These are phyloP conservation scores for Bombus breviceps DNA, from an alignment of 1,140 invertebrate genomes.

Conservation along the genomic window DNA sequence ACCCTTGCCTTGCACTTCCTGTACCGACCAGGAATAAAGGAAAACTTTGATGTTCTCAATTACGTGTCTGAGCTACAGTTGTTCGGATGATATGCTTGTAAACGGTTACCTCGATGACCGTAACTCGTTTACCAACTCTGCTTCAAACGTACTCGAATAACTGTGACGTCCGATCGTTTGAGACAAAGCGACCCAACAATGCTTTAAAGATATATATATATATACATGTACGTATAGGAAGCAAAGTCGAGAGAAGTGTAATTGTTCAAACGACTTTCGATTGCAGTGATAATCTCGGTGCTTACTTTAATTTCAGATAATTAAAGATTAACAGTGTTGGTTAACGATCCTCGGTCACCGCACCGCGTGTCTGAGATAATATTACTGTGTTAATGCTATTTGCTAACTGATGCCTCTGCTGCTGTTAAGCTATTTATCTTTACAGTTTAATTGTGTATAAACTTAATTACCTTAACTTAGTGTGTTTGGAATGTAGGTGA, in stretches of 20 bases:
- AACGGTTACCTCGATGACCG: conserved; percentile 47
- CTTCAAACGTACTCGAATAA: background rate
- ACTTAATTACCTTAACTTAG: background rate
- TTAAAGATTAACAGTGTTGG: background rate
- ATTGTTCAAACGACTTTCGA: background rate
- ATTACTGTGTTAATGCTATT: background rate
- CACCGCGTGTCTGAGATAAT: background rate
- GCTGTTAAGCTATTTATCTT: background rate
- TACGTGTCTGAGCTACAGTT: conserved; percentile 54
- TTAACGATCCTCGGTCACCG: background rate
- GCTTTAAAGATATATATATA: background rate
- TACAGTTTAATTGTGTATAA: background rate
- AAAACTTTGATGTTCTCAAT: conserved; percentile 64
- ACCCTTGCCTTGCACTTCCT: background rate
- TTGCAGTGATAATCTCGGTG: background rate
- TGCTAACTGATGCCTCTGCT: background rate
- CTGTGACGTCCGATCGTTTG: background rate
- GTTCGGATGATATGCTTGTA: conserved; percentile 48
- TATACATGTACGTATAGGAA: background rate
- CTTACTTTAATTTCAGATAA: background rate
- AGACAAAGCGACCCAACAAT: background rate
- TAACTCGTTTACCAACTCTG: conserved; percentile 43
- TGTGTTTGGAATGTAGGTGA: background rate
- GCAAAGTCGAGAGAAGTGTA: background rate
- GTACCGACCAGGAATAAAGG: conserved; percentile 51